These are phyloP conservation scores for Eueremaeus valkanovi DNA, from an alignment of 2,888 invertebrate genomes.

Conservation along the genomic window DNA sequence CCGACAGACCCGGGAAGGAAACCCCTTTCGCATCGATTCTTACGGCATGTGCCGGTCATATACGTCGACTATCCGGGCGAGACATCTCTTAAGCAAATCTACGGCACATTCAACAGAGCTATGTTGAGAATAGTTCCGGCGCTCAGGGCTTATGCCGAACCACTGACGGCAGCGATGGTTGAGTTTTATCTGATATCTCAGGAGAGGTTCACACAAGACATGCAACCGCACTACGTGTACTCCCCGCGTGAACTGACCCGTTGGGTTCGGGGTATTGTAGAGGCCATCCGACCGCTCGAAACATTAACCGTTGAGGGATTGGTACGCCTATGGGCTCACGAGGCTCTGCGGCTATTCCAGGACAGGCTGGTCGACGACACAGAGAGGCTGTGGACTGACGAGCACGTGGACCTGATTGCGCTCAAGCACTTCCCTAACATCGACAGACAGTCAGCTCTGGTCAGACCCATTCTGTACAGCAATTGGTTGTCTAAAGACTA, in stretches of 20 bases:
- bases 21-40: slow-evolving; percentile 74
- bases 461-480: slow-evolving; percentile 91
- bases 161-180: slow-evolving; percentile 97
- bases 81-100: slow-evolving; percentile 91
- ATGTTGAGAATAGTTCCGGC: slow-evolving; percentile 93
- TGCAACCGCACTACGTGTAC: slow-evolving; percentile 99
- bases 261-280: slow-evolving; percentile 99
- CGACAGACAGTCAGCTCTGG: slow-evolving; percentile 76
- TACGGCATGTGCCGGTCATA: slow-evolving; percentile 92
- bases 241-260: slow-evolving; percentile 96
- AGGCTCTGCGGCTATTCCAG: slow-evolving; percentile 95
- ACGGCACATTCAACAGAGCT: slow-evolving; percentile 96
- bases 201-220: slow-evolving; percentile 97
- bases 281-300: slow-evolving; percentile 92
- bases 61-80: slow-evolving; percentile 99
- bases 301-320: slow-evolving; percentile 85
- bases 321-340: slow-evolving; percentile 98
- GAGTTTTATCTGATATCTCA: slow-evolving; percentile 95
- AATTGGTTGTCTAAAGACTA: slow-evolving; percentile 99
- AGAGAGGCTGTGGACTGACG: slow-evolving; percentile 96
- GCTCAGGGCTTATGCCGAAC: slow-evolving; percentile 87
- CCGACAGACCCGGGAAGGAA: slow-evolving; percentile 99
- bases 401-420: slow-evolving; percentile 88
- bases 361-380: slow-evolving; percentile 81
- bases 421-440: slow-evolving; percentile 91